Percentiles rank a stretch among this genome's conserved stretches.
Evolutionary conservation across 2,113 vertebrate genomes (phyloP).

Genomic region (Tringa solitaria): DNA sequence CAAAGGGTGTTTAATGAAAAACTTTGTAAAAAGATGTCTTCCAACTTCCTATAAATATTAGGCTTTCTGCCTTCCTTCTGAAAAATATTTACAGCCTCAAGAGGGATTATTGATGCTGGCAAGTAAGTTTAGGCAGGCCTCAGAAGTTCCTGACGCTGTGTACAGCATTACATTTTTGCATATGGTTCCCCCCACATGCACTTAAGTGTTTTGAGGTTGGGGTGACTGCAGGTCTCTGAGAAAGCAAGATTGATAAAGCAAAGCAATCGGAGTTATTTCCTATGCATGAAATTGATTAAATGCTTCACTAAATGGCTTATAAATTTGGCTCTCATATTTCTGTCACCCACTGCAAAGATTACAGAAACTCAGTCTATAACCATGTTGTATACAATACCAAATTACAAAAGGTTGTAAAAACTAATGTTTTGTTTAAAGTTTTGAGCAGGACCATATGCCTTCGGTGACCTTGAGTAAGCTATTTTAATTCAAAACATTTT

Average conservation of each 20-base stretch:
- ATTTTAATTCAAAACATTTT: conserved; percentile 87
- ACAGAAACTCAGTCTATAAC: conserved; percentile 76
- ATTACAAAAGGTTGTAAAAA: conserved; percentile 88
- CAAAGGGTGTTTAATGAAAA: conserved; percentile 69
- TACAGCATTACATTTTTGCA: neutral
- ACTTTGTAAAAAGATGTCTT: conserved; percentile 42
- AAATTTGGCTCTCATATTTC: conserved; percentile 86
- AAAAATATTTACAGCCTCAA: conserved; percentile 63
- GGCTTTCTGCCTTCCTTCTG: conserved; percentile 39
- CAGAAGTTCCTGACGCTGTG: conserved; percentile 39
- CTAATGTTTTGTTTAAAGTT: conserved; percentile 87
- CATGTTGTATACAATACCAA: conserved; percentile 84
- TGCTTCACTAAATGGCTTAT: conserved; percentile 86
- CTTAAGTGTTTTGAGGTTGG: conserved; percentile 44
- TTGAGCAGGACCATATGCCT: conserved; percentile 85
- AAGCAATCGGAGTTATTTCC: conserved; percentile 79
- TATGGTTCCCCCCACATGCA: neutral
- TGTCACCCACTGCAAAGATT: conserved; percentile 86
- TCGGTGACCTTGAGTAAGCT: conserved; percentile 83
- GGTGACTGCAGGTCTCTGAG: conserved; percentile 43
- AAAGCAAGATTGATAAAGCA: conserved; percentile 81
- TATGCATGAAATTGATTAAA: conserved; percentile 88
- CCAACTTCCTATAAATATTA: conserved; percentile 60
- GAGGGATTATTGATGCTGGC: conserved; percentile 42
- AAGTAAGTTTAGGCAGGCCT: conserved; percentile 25